Evolutionary conservation across 2,797 vertebrate species (phyloP).

Genomic region (Acridotheres tristis): DNA sequence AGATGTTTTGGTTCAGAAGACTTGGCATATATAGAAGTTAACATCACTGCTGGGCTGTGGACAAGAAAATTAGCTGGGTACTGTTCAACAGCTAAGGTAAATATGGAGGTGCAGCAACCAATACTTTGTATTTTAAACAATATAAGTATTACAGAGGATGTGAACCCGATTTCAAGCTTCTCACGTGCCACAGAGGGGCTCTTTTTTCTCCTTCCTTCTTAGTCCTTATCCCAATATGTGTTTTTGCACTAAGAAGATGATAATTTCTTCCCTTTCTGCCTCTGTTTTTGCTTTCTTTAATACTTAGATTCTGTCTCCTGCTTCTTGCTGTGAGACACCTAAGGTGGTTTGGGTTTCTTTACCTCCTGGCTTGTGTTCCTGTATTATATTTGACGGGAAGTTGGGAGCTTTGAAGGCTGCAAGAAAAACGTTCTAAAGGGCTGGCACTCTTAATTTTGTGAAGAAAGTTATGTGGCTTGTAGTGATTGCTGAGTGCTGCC

Average conservation of each 20-base stretch:
- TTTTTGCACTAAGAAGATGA: rapidly evolving
- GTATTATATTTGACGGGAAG: neutral
- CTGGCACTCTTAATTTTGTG: neutral
- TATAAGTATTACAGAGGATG: neutral
- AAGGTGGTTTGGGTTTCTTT: neutral
- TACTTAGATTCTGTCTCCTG: neutral
- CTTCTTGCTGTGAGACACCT: neutral
- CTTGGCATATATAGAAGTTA: neutral
- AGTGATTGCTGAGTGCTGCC: neutral
- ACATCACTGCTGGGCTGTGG: neutral
- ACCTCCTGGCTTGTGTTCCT: neutral
- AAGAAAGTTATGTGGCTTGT: neutral
- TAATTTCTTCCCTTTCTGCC: neutral
- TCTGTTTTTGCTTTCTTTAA: neutral
- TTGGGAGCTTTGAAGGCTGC: neutral
- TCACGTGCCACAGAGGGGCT: neutral
- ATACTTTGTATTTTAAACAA: neutral
- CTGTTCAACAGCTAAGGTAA: neutral
- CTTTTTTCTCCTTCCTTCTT: neutral
- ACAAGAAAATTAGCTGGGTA: constrained; percentile 44
- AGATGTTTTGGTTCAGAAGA: neutral
- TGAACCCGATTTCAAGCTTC: neutral
- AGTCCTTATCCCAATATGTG: neutral
- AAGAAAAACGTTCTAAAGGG: neutral
- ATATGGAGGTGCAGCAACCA: neutral